Base-by-base conservation (phyloP, 2,888 invertebrate species). In the Megalurothrips usitatus region DNA sequence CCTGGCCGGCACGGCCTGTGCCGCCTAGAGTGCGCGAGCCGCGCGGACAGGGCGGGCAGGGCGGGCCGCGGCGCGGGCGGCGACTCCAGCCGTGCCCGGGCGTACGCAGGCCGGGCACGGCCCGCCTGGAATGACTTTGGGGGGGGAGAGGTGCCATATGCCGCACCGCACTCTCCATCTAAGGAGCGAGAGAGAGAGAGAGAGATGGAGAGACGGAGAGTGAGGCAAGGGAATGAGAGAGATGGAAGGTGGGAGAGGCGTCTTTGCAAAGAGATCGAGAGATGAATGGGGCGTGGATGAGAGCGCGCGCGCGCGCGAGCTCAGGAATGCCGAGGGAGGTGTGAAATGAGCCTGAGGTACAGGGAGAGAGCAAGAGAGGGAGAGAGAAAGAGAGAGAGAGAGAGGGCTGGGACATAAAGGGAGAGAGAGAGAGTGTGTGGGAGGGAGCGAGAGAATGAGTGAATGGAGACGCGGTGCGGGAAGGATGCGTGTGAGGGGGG, bases 161-260 rank as follows among this genome's bases (percentile, higher is more conserved):
- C 34, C 34, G 34, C 34, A 43, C 34, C 34, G 34, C 34, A 6
- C 34, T 43, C 34, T 6, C 34, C 34, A 43, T 43, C 34, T 58
- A 17, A 58, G 63, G n/a, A 63, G 63, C 9, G 63, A 63, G 63
- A n/a, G 63, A 63, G 63, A 63, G 63, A 63, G n/a, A 63, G 58
- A 63, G 58, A 63, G 58, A 63, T 17, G n/a, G 63, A 63, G 58
- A 63, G 63, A 63, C 14, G 19, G 63, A 63, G 63, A 63, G 63
- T 12, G 63, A n/a, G 63, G n/a, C 19, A n/a, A n/a, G n/a, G 63
- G n/a, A n/a, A n/a, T 14, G n/a, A 63, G 63, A n/a, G 63, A 63
- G 63, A 63, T 14, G n/a, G 63, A 63, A n/a, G n/a, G 63, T 19
- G 63, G n/a, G 63, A 63, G 63, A 63, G 34, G 34, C 34, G 34